Evolutionary conservation across 2,113 vertebrate species (phyloP).

Genomic region (Emydocephalus ijimae): DNA sequence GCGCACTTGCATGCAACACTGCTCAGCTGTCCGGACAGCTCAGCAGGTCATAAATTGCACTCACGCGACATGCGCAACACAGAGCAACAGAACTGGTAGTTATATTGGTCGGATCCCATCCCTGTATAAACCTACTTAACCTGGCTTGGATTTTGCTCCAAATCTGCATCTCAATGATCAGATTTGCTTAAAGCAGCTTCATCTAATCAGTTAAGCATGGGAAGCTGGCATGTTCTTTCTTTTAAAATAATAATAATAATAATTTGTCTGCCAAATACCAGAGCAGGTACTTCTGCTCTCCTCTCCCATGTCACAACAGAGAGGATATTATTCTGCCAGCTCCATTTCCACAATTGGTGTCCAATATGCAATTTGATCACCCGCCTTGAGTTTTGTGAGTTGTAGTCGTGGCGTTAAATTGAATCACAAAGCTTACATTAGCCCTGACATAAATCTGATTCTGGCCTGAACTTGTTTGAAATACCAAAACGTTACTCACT

Average conservation of each 20-base stretch:
- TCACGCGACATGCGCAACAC: no score
- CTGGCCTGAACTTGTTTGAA: slow-evolving; percentile 70
- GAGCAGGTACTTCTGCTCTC: slow-evolving; percentile 43
- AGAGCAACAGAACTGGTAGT: no score
- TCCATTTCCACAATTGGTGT: slow-evolving; percentile 53
- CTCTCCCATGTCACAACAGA: slow-evolving; percentile 34
- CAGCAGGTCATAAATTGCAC: no score
- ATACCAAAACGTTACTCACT: slow-evolving; percentile 66
- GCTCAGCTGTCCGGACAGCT: no score
- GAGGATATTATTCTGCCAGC: slow-evolving; percentile 46
- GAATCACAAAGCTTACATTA: slow-evolving; percentile 64
- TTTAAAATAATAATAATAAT: slow-evolving; percentile 17
- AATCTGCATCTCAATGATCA: not conserved
- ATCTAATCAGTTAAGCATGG: slow-evolving; percentile 12
- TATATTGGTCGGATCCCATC: no score
- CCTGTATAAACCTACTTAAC: not conserved
- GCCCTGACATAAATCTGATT: slow-evolving; percentile 69
- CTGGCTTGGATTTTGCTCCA: not conserved
- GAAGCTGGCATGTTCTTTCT: not conserved
- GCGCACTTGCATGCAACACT: no score
- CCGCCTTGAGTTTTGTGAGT: slow-evolving; percentile 63
- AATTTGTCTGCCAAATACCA: slow-evolving; percentile 35
- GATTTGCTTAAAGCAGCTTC: slow-evolving; percentile 1
- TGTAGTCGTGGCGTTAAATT: slow-evolving; percentile 60
- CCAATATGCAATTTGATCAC: slow-evolving; percentile 65